Conservation (phyloP, 2,113 vertebrate genomes). For the Telmatochromis bifrenatus region DNA sequence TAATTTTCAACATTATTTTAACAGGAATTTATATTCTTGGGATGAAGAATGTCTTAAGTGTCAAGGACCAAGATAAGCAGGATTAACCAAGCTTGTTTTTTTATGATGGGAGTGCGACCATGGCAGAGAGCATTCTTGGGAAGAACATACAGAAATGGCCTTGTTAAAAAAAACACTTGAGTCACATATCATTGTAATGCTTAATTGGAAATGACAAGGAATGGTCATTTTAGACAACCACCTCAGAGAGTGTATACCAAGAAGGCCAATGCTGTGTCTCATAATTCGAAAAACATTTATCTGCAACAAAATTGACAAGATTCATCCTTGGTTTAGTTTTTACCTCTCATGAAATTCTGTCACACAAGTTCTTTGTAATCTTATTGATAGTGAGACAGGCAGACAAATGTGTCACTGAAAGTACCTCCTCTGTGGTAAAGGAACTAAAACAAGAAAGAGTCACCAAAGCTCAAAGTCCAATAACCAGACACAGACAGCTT, state of each 20-base stretch:
- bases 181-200: not conserved
- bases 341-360: not conserved
- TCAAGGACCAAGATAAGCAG: not conserved
- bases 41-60: not conserved
- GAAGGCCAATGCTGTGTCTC: not conserved
- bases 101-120: not conserved
- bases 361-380: not conserved
- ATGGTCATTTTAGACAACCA: not conserved
- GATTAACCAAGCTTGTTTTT: not conserved
- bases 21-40: not conserved
- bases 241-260: not conserved
- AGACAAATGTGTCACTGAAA: not conserved
- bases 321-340: not conserved
- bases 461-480: not conserved
- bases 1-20: not conserved
- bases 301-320: not conserved
- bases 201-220: not conserved
- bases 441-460: not conserved
- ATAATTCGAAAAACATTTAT: not conserved
- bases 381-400: not conserved
- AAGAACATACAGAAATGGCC: not conserved
- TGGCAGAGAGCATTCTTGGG: not conserved
- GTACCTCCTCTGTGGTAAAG: not conserved
- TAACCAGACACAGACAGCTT: not conserved
- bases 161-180: not conserved